phyloP scores from a whole-genome alignment of 2,797 vertebrate genomes.

The Poeciliopsis gracilis region DNA sequence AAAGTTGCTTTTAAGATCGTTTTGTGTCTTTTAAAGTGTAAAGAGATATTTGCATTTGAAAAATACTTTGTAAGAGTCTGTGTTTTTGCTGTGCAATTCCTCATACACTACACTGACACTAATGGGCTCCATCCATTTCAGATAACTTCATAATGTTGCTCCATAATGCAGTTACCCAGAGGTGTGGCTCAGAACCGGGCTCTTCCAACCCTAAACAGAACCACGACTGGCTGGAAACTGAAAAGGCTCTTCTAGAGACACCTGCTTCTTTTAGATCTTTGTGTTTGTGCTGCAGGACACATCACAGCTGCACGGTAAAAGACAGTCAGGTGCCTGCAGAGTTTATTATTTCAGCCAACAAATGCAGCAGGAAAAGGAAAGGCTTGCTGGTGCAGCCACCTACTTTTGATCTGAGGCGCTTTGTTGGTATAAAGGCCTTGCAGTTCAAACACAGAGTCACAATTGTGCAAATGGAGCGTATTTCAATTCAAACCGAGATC shows the following conservation, averaged over 20 bases:
- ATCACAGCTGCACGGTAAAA: conserved; percentile 37
- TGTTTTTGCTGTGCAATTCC: conserved; percentile 4
- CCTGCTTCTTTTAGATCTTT: conserved; percentile 30
- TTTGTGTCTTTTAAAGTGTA: too few species aligned
- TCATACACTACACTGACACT: conserved; percentile 19
- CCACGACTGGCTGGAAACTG: conserved; percentile 41
- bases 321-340: conserved; percentile 11
- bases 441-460: conserved; percentile 41
- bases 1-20: too few species aligned
- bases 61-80: too few species aligned
- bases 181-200: conserved; percentile 55
- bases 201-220: conserved; percentile 37
- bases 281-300: conserved; percentile 26
- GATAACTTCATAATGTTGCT: conserved; percentile 57
- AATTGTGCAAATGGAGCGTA: conserved; percentile 15
- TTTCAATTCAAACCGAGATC: conserved; percentile 29
- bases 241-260: conserved; percentile 20
- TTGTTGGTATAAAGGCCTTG: conserved; percentile 45
- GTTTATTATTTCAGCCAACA: conserved; percentile 1
- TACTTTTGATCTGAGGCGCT: conserved; percentile 21
- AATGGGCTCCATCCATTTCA: conserved; percentile 51
- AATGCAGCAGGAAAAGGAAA: conserved; percentile 33
- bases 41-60: too few species aligned
- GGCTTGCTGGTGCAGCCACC: conserved; percentile 8
- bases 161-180: conserved; percentile 56